phyloP scores from a whole-genome alignment of 2,888 invertebrate species.

The Callimorpha dominula region DNA sequence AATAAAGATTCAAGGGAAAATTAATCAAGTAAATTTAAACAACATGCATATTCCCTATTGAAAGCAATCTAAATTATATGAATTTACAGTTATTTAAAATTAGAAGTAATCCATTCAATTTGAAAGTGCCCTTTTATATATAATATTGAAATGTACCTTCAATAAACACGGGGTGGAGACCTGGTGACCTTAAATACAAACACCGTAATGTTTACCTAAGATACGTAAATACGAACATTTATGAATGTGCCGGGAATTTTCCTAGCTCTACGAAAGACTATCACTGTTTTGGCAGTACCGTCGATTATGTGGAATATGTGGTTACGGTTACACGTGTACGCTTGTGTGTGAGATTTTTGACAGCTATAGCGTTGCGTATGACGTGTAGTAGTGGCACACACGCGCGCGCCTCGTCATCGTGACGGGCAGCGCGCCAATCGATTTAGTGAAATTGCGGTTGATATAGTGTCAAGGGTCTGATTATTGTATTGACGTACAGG shows the following conservation, averaged over 20 bases:
- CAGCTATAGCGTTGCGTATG: conserved; percentile 9
- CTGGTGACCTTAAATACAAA: no score
- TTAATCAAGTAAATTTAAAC: no score
- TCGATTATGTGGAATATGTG: neutral
- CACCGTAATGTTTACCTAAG: neutral
- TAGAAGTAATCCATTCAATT: no score
- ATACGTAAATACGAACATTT: neutral
- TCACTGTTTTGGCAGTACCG: neutral
- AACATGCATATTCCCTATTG: no score
- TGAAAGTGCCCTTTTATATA: no score
- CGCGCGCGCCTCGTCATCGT: conserved; percentile 20
- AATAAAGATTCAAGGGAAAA: no score
- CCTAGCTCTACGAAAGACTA: neutral
- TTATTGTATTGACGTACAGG: conserved; percentile 33
- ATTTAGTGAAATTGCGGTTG: conserved; percentile 59
- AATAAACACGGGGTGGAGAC: no score
- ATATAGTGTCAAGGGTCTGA: conserved; percentile 55
- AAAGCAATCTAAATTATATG: no score
- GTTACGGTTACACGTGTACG: conserved; percentile 2
- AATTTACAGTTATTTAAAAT: no score
- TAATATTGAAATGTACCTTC: no score
- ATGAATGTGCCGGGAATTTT: neutral
- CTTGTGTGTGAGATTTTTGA: conserved; percentile 5
- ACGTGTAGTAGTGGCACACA: conserved; percentile 16
- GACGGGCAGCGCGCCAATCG: conserved; percentile 69